Evolutionary conservation across 2,888 invertebrate genomes (phyloP).

Genomic region (Catocala sponsa): DNA sequence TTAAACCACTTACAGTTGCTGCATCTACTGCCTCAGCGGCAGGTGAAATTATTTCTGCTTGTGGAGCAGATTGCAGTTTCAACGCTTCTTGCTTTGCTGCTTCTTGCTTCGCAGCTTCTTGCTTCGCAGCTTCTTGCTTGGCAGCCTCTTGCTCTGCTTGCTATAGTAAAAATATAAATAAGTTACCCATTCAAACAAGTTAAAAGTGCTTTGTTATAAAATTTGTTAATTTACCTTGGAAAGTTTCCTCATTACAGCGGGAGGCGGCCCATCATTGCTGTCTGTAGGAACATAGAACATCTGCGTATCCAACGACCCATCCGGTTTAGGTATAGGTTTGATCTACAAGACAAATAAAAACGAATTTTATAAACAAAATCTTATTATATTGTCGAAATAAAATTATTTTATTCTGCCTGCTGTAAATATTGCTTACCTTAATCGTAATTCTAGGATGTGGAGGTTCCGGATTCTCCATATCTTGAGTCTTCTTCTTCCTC

Average conservation of each 20-base stretch:
- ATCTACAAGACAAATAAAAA: conserved; percentile 81
- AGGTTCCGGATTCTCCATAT: conserved; percentile 85
- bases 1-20: conserved; percentile 25
- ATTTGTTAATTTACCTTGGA: conserved; percentile 65
- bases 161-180: conserved; percentile 41
- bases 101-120: conserved; percentile 52
- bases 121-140: conserved; percentile 63
- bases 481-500: conserved; percentile 93
- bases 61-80: conserved; percentile 31
- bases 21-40: conserved; percentile 27
- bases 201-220: background rate
- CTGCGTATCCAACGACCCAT: conserved; percentile 92
- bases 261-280: conserved; percentile 87
- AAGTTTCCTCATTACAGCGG: conserved; percentile 76
- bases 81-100: conserved; percentile 36
- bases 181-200: background rate
- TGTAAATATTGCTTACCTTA: conserved; percentile 84
- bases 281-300: conserved; percentile 93
- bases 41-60: conserved; percentile 18
- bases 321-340: conserved; percentile 93
- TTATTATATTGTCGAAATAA: too few species aligned
- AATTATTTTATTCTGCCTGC: too few species aligned
- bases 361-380: too few species aligned
- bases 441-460: conserved; percentile 94
- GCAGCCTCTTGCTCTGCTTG: conserved; percentile 60